These are phyloP conservation scores for Eulithis prunata DNA, from an alignment of 2,888 invertebrate genomes.

Conservation along the genomic window DNA sequence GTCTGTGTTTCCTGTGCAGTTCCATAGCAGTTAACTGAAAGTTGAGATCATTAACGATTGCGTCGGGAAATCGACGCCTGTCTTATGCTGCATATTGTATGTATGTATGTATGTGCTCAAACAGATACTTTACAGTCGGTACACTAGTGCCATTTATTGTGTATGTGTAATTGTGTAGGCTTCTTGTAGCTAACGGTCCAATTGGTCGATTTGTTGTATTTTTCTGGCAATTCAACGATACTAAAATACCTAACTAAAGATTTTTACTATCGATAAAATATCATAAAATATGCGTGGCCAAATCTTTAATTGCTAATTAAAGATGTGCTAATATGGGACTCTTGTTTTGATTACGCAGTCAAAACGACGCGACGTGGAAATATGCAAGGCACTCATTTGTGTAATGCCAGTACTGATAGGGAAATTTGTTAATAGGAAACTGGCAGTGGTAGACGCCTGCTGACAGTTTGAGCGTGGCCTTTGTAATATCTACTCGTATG, in stretches of 20 bases:
- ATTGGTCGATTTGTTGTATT: conserved; percentile 28
- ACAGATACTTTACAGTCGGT: conserved; percentile 21
- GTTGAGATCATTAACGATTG: conserved; percentile 51
- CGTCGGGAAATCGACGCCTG: conserved; percentile 56
- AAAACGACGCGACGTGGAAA: conserved; percentile 53
- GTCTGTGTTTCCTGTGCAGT: conserved; percentile 58
- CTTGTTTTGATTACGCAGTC: conserved; percentile 63
- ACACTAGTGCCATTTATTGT: conserved; percentile 19
- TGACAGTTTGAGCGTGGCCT: conserved; percentile 69
- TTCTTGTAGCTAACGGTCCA: conserved; percentile 23
- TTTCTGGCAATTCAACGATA: conserved; percentile 7
- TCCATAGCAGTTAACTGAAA: conserved; percentile 55
- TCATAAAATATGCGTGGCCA: conserved; percentile 20
- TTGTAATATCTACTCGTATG: conserved; percentile 63
- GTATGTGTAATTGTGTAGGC: conserved; percentile 10
- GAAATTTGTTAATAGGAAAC: conserved; percentile 63
- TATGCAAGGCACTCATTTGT: conserved; percentile 54
- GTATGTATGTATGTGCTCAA: conserved; percentile 28
- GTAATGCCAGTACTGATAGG: conserved; percentile 62
- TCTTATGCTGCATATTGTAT: conserved; percentile 39
- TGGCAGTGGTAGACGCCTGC: conserved; percentile 50
- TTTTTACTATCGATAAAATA: conserved; percentile 30
- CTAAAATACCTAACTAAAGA: not conserved
- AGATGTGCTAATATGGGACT: conserved; percentile 55
- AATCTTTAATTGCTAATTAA: conserved; percentile 33